Evolutionary conservation across 2,888 invertebrate species (phyloP), one percentile per base, ranked within the genome.

Genomic region (Acanthosoma haemorrhoidale): DNA sequence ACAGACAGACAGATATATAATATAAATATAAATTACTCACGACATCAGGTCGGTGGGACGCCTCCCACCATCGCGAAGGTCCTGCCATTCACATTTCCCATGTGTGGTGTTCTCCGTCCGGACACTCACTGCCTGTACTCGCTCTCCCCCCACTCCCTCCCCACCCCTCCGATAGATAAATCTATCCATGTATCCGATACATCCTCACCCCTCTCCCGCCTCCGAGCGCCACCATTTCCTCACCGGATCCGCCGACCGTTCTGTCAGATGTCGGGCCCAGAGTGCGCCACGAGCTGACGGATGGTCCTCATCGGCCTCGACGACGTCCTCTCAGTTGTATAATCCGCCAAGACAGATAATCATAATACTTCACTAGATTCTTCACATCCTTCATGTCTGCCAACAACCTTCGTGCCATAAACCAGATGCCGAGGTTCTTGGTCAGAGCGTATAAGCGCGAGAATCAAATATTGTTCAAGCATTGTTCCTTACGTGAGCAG

Each of bases 31-130:
- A n/a, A n/a, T 29, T 57, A 67, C 67, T 67, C 18, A 67, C 67
- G 51, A 67, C 67, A 67, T 67, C 67, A 67, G 67, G 67, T 67
- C 66, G 64, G 67, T 51, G 67, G 67, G 67, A 29, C 16, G 31
- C 57, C 51, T 67, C 67, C 67, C 67, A 67, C 51, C 67, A 67
- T 67, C 67, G 67, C 51, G 67, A 67, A 31, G 36, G 67, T 43
- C 67, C 67, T 31, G 67, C 67, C 67, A 67, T 67, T 39, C 67
- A 67, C 41, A 43, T 29, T 29, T 67, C 51, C 67, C 67, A 67
- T 67, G 67, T 67, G 67, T 67, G 51, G 67, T 67, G 51, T 34
- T 67, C 43, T 34, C 21, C 34, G 31, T 34, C 63, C 32, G 32
- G 16, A 32, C 41, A 43, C 31, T 21, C 31, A 36, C 31, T 32